phyloP scores from a whole-genome alignment of 2,888 invertebrate species.

The Lochmaea capreae region DNA sequence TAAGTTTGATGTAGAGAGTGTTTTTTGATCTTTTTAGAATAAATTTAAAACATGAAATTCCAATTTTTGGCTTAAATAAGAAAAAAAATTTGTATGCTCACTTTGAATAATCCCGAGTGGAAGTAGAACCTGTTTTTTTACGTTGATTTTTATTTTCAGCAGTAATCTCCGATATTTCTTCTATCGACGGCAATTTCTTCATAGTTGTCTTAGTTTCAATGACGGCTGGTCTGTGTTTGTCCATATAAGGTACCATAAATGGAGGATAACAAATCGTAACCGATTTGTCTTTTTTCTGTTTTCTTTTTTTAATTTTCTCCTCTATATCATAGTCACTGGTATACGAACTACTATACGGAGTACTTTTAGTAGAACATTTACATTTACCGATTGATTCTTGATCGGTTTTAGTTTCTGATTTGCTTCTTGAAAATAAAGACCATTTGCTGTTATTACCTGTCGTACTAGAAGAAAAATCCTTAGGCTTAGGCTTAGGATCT shows the following conservation, averaged over 20 bases:
- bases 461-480: constrained; percentile 23
- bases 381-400: constrained; percentile 6
- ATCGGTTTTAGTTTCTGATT: constrained; percentile 24
- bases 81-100: neutral
- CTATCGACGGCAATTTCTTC: constrained; percentile 53
- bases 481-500: constrained; percentile 4
- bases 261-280: constrained; percentile 40
- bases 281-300: constrained; percentile 26
- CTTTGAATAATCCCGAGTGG: neutral
- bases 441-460: constrained; percentile 29
- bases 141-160: constrained; percentile 25
- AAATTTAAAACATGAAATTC: too few relatives aligned
- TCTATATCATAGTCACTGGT: constrained; percentile 35
- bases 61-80: too few relatives aligned
- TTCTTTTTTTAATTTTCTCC: constrained; percentile 16
- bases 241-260: constrained; percentile 3
- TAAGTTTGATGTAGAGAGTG: too few relatives aligned
- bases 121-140: constrained; percentile 14
- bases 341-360: constrained; percentile 29
- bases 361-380: constrained; percentile 13
- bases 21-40: too few relatives aligned
- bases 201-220: constrained; percentile 51
- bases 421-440: constrained; percentile 37
- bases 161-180: constrained; percentile 52
- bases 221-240: constrained; percentile 44